These are phyloP conservation scores for Pachliopta kotzebuea DNA, from an alignment of 2,888 invertebrate species.

Conservation along the genomic window DNA sequence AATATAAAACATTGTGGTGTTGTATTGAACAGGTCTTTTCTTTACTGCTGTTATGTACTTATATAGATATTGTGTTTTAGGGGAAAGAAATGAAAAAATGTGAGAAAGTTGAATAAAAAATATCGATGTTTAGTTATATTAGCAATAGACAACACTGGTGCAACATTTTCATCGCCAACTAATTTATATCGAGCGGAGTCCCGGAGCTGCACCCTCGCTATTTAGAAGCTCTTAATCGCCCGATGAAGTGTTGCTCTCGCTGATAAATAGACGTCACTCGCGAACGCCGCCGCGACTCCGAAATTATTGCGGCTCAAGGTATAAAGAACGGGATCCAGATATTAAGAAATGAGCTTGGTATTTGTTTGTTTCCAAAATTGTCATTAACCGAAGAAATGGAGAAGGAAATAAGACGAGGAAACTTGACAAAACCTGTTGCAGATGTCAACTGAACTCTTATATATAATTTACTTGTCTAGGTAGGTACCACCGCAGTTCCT, in stretches of 20 bases:
- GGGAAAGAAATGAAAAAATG: no score
- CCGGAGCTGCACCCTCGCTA: slow-evolving; percentile 56
- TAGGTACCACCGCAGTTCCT: no score
- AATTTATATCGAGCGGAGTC: slow-evolving; percentile 69
- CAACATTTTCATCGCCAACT: slow-evolving; percentile 67
- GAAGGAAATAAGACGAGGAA: no score
- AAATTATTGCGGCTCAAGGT: slow-evolving; percentile 44
- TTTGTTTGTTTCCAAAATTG: neutral
- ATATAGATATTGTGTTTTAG: no score
- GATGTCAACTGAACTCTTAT: no score
- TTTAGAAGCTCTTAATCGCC: slow-evolving; percentile 78
- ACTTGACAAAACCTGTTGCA: no score
- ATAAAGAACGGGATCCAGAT: slow-evolving; percentile 31
- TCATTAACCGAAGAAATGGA: no score
- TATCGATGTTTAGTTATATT: slow-evolving; percentile 6
- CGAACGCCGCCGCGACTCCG: slow-evolving; percentile 48
- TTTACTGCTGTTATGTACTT: no score
- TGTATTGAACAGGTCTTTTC: no score
- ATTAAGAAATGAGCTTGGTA: slow-evolving; percentile 30
- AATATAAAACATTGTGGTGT: no score
- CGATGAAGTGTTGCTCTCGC: slow-evolving; percentile 70
- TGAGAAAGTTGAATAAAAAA: neutral
- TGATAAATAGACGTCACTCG: slow-evolving; percentile 63
- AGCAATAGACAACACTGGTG: slow-evolving; percentile 40
- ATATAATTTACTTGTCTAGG: no score